Percentiles rank a stretch among this genome's conserved stretches.
phyloP scores from a whole-genome alignment of 2,888 invertebrate species.

The Volucella inflata region DNA sequence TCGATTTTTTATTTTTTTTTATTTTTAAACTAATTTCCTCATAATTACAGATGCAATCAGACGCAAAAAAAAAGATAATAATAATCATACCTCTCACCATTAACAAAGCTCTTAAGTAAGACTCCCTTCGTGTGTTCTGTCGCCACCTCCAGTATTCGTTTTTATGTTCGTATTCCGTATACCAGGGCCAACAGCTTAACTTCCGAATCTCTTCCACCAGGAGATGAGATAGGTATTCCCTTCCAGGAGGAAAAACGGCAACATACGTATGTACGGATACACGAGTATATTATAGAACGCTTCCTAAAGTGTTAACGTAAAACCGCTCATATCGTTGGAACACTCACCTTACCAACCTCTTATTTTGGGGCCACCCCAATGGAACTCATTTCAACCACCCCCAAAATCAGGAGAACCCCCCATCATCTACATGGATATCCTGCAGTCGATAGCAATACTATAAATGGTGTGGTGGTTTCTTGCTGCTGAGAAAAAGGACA shows the following conservation, averaged over 20 bases:
- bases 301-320: constrained; percentile 57
- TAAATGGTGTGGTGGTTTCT: constrained; percentile 10
- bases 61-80: too few relatives aligned
- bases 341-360: constrained; percentile 35
- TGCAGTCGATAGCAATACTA: constrained; percentile 20
- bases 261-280: constrained; percentile 1
- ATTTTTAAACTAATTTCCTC: constrained; percentile 43
- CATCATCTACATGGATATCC: constrained; percentile 8
- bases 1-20: constrained; percentile 2
- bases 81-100: constrained; percentile 1
- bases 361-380: too few relatives aligned
- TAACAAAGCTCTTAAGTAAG: constrained; percentile 25
- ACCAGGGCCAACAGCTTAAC: constrained; percentile 34
- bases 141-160: neutral
- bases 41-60: constrained; percentile 58
- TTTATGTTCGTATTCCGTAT: constrained; percentile 1
- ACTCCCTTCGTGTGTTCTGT: neutral
- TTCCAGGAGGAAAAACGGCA: neutral
- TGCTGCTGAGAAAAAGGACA: neutral
- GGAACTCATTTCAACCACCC: too few relatives aligned
- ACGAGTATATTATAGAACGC: neutral
- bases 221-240: neutral
- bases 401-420: neutral
- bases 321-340: constrained; percentile 50
- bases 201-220: neutral